These are phyloP conservation scores for Graphium colonna DNA, from an alignment of 2,888 invertebrate species.

Conservation along the genomic window DNA sequence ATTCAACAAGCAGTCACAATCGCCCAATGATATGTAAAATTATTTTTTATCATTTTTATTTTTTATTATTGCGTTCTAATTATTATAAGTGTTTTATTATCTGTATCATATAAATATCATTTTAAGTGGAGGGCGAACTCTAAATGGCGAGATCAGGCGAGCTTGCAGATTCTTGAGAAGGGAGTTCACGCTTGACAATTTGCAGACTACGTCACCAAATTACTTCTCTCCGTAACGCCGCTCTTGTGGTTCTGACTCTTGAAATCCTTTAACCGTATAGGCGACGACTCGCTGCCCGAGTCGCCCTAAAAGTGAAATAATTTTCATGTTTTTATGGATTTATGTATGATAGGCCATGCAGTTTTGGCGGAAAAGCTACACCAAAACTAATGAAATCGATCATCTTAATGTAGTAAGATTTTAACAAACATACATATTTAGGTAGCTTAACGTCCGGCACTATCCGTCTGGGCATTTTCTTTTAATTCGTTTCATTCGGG, in stretches of 20 bases:
- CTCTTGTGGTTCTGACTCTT: conserved; percentile 70
- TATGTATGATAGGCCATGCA: too few relatives aligned
- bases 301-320: conserved; percentile 73
- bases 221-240: conserved; percentile 56
- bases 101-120: conserved; percentile 16
- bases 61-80: conserved; percentile 70
- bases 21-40: conserved; percentile 81
- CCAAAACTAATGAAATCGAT: too few relatives aligned
- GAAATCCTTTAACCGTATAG: conserved; percentile 75
- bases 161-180: conserved; percentile 25
- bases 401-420: too few relatives aligned
- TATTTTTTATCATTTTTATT: conserved; percentile 43
- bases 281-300: conserved; percentile 84
- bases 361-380: too few relatives aligned
- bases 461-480: too few relatives aligned
- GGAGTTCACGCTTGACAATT: conserved; percentile 25
- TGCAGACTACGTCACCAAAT: conserved; percentile 56
- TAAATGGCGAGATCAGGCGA: conserved; percentile 19
- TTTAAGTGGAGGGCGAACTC: conserved; percentile 12
- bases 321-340: background rate
- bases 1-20: conserved; percentile 79
- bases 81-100: conserved; percentile 37
- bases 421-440: too few relatives aligned
- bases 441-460: too few relatives aligned
- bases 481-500: too few relatives aligned